Evolutionary conservation across 2,113 vertebrate species (phyloP).

Genomic region (Sapajus apella): DNA sequence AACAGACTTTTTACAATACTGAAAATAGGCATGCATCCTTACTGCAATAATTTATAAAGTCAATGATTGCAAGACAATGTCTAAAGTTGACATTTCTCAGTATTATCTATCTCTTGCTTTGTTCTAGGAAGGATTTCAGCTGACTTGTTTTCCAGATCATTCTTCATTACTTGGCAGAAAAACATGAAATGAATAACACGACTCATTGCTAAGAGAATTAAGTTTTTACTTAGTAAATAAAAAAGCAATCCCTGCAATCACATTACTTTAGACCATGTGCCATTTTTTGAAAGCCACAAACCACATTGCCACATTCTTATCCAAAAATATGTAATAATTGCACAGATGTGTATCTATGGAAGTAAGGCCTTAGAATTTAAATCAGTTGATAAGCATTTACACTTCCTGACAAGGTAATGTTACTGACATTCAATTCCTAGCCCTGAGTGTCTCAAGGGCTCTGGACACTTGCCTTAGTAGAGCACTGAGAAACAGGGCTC

Average conservation of each 20-base stretch:
- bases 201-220: not conserved
- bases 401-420: not conserved
- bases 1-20: not conserved
- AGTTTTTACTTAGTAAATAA: slow-evolving; percentile 21
- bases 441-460: not conserved
- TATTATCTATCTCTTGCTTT: not conserved
- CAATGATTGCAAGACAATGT: not conserved
- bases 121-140: not conserved
- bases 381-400: not conserved
- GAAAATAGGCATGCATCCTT: not conserved
- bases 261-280: not conserved
- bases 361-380: not conserved
- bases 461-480: not conserved
- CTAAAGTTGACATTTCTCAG: not conserved
- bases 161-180: slow-evolving; percentile 24
- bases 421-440: not conserved
- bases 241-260: not conserved
- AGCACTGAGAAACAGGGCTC: not conserved
- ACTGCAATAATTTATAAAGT: not conserved
- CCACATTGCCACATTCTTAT: not conserved
- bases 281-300: slow-evolving; percentile 21
- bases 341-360: not conserved
- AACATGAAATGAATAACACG: not conserved
- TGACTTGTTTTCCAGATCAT: not conserved
- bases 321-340: not conserved